Conservation (phyloP, 2,113 vertebrate genomes). For the Prunella himalayana region DNA sequence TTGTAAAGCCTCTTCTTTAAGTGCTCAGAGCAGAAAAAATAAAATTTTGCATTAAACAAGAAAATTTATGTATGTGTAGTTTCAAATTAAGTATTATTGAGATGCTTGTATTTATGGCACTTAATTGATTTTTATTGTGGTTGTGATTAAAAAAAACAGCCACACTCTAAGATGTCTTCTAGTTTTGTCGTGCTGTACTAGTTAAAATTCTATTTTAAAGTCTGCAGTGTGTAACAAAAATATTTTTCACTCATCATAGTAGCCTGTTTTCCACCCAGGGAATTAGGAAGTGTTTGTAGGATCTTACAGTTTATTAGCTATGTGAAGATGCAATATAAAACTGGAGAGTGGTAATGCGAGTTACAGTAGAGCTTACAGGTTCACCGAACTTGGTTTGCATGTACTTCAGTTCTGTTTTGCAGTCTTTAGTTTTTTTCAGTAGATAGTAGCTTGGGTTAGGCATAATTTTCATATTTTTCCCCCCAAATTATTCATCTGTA, state of each 20-base stretch:
- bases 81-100: background rate
- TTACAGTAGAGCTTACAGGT: background rate
- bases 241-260: background rate
- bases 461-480: background rate
- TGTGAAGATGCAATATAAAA: fast-evolving
- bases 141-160: background rate
- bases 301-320: background rate
- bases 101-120: background rate
- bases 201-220: background rate
- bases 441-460: background rate
- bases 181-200: background rate
- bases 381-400: background rate
- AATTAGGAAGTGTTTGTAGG: background rate
- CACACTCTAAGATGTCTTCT: background rate
- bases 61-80: background rate
- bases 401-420: background rate
- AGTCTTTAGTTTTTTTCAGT: background rate
- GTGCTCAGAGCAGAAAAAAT: background rate
- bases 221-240: background rate
- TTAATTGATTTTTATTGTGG: background rate
- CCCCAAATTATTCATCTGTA: background rate
- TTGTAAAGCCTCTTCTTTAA: background rate
- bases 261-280: background rate
- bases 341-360: background rate
- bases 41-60: background rate